Evolutionary conservation across 2,888 invertebrate genomes (phyloP).

Genomic region (Microctonus hyperodae): DNA sequence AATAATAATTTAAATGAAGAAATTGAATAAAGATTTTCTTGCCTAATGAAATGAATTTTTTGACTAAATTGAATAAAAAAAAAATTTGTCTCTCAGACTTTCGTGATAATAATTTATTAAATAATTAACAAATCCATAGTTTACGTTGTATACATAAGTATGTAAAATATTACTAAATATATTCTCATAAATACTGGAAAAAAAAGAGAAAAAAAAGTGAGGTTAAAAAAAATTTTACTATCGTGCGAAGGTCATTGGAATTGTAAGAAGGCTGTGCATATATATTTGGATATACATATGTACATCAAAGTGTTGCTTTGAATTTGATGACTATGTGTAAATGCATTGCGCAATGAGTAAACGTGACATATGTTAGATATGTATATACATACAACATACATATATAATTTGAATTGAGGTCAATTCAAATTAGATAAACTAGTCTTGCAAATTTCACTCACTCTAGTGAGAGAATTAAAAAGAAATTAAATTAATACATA

Average conservation of each 20-base stretch:
- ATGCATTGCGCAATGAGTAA: slow-evolving; percentile 3
- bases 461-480: neutral
- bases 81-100: too few relatives aligned
- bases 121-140: neutral
- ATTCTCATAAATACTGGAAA: neutral
- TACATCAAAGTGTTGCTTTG: neutral
- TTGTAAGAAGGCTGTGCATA: neutral
- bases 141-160: too few relatives aligned
- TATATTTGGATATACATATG: neutral
- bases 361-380: neutral
- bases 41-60: too few relatives aligned
- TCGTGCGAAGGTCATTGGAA: neutral
- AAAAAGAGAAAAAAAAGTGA: neutral
- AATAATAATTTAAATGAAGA: neutral
- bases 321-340: neutral
- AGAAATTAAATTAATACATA: neutral
- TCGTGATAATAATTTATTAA: neutral
- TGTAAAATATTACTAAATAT: neutral
- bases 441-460: neutral
- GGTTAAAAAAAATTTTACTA: neutral
- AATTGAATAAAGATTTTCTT: neutral
- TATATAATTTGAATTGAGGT: neutral
- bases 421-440: neutral
- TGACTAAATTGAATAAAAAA: too few relatives aligned
- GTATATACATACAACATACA: neutral